phyloP scores from a whole-genome alignment of 1,140 invertebrate species.

The Hyles euphorbiae region DNA sequence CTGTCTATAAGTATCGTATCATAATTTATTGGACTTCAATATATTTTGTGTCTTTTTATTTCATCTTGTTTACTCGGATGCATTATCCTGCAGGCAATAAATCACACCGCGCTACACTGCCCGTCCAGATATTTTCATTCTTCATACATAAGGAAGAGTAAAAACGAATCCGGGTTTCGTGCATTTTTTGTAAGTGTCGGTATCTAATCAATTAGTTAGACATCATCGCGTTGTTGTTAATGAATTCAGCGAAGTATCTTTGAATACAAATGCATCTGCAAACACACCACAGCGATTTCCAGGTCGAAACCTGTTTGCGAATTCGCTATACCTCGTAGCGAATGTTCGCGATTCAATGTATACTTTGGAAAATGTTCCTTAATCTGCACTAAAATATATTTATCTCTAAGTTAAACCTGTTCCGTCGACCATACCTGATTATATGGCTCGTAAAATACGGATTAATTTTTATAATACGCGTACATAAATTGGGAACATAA shows the following conservation, averaged over 20 bases:
- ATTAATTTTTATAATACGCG: no score
- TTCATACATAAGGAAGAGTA: background rate
- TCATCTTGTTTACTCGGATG: background rate
- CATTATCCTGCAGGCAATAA: no score
- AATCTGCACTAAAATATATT: background rate
- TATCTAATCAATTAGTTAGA: no score
- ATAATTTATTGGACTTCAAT: conserved; percentile 3
- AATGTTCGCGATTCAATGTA: conserved; percentile 19
- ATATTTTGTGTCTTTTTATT: conserved; percentile 4
- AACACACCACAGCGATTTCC: background rate
- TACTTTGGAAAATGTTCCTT: background rate
- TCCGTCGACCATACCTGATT: no score
- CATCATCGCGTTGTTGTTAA: no score
- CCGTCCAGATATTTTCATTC: background rate
- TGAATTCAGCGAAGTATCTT: no score
- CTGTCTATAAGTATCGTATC: conserved; percentile 18
- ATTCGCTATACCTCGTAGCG: conserved; percentile 10
- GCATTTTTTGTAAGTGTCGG: no score
- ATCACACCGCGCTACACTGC: conserved; percentile 6
- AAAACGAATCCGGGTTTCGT: no score
- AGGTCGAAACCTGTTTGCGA: conserved; percentile 15
- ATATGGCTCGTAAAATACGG: no score
- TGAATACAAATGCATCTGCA: no score
- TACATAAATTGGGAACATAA: no score
- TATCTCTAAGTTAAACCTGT: no score